Evolutionary conservation across 2,113 vertebrate genomes (phyloP).

Genomic region (Chloebia gouldiae): DNA sequence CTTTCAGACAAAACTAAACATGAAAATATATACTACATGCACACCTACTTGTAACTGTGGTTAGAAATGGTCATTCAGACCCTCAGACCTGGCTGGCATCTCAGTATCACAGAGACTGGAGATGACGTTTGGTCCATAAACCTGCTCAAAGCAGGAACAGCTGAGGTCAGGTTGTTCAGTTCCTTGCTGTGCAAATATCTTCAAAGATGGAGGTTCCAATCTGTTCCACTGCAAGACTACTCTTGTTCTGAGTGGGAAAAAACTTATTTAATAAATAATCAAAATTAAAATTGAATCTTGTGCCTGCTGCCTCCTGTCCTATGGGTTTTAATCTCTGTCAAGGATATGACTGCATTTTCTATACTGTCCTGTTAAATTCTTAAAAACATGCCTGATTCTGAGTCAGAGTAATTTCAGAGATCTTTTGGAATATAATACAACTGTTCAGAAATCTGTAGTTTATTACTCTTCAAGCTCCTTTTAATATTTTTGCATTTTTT

Average conservation of each 20-base stretch:
- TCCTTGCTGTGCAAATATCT: background rate
- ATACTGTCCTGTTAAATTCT: background rate
- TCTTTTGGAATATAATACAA: background rate
- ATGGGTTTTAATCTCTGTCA: background rate
- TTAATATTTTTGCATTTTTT: background rate
- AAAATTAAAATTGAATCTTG: background rate
- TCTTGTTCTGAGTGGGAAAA: background rate
- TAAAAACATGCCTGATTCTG: background rate
- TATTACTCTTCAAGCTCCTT: background rate
- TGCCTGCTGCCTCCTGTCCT: background rate
- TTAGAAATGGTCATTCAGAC: background rate
- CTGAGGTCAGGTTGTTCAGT: background rate
- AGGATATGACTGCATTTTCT: background rate
- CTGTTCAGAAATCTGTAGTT: background rate
- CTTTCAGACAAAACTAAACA: background rate
- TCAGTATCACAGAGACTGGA: background rate
- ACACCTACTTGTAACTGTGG: accelerated
- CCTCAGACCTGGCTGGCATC: background rate
- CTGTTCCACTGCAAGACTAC: background rate
- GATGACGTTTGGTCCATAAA: background rate
- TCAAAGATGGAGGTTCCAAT: background rate
- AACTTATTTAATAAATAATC: background rate
- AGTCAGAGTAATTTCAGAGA: background rate
- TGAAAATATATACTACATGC: background rate
- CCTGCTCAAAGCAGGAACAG: background rate